Percentiles rank a stretch among this genome's conserved stretches.
Evolutionary conservation across 1,140 invertebrate genomes (phyloP).

Genomic region (Melitaea cinxia): DNA sequence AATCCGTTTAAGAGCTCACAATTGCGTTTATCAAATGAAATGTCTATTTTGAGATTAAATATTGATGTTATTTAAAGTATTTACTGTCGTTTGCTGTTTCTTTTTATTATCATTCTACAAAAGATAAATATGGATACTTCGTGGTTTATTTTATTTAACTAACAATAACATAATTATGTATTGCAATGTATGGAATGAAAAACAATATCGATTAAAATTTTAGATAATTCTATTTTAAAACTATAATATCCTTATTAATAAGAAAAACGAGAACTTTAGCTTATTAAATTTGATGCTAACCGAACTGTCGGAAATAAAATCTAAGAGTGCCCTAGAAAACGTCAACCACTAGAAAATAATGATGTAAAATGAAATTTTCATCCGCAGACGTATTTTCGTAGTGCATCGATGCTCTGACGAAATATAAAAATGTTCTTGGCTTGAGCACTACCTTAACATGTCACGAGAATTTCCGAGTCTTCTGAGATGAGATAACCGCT

Average conservation of each 20-base stretch:
- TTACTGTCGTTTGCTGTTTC: too few species aligned
- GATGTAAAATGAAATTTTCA: conserved; percentile 59
- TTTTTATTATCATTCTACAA: too few species aligned
- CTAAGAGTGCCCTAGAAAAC: conserved; percentile 41
- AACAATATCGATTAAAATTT: too few species aligned
- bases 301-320: conserved; percentile 37
- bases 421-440: conserved; percentile 30
- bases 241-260: background rate
- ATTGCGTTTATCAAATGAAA: background rate
- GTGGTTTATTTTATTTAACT: too few species aligned
- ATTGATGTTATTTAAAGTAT: too few species aligned
- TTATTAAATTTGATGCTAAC: conserved; percentile 41
- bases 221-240: too few species aligned
- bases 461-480: conserved; percentile 12
- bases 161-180: too few species aligned
- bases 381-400: conserved; percentile 20
- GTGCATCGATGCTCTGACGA: conserved; percentile 38
- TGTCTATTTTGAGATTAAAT: background rate
- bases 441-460: background rate
- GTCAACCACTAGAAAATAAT: conserved; percentile 61
- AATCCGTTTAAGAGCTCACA: background rate
- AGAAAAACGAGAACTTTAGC: background rate
- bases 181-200: too few species aligned
- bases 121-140: too few species aligned
- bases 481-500: background rate